Base-by-base conservation (phyloP, 1,140 invertebrate species). In the Lordiphosa clarofinis region DNA sequence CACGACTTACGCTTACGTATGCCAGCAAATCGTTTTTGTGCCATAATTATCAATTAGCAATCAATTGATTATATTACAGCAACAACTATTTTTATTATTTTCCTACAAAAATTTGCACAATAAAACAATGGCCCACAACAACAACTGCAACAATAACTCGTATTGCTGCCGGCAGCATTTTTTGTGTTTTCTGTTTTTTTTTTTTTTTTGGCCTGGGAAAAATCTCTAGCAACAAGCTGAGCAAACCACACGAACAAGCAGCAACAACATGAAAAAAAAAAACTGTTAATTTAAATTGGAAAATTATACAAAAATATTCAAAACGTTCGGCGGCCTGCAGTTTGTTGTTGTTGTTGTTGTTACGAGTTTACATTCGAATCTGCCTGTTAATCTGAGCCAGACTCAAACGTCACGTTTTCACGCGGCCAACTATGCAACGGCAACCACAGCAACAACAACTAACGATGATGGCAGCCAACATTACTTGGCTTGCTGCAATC, bases 301-400 rank as follows among this genome's bases (percentile, higher is more conserved):
- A 84, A 84, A 84, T 84, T 84, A 84, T 84, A 84, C 79, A 78
- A 82, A 82, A 82, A 82, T 82, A 82, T 82, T 82, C 73, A 78
- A 84, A 84, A 78, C 65, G 78, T 65, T 78, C 58, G 66, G 57
- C 47, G 61, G 52, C 37, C 38, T 46, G 52, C 42, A 33, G 33
- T 43, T 60, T 54, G 62, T 52, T 71, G 33, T 33, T 49, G 42
- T 49, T 65, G 49, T 40, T 73, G 56, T 55, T 58, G 59, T 47
- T 46, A 44, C 73, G 28, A 64, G 74, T 63, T 62, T 65, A 82
- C 76, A 82, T 84, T 82, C 76, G 64, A 78, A 84, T 78, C 73
- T 82, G 63, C 63, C 76, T 65, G 59, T 82, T 84, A 62, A 82
- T 76, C 73, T 73, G 73, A 69, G 64, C 58, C 67, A 56, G 66